These are phyloP conservation scores for Chrosomus eos DNA, from an alignment of 2,797 vertebrate genomes.

Conservation along the genomic window DNA sequence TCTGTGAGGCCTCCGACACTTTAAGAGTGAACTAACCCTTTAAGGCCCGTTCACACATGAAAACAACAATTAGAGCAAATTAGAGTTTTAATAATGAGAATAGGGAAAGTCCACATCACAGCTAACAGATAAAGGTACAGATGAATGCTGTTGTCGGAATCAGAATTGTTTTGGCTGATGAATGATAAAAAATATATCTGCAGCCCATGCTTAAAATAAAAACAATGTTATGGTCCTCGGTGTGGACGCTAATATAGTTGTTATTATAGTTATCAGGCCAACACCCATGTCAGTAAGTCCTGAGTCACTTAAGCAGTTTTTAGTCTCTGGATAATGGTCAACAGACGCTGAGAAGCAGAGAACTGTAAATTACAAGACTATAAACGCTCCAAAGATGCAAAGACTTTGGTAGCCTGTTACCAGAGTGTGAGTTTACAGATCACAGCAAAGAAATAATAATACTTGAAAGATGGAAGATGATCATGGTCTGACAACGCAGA, in stretches of 20 bases:
- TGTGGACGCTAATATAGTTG: neutral
- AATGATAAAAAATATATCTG: neutral
- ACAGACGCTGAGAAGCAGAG: neutral
- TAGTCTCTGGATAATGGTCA: neutral
- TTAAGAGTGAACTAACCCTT: too few relatives aligned
- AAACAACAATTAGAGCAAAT: too few relatives aligned
- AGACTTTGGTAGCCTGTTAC: constrained; percentile 29
- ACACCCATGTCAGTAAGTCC: neutral
- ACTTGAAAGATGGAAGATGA: constrained; percentile 6
- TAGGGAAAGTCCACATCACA: neutral
- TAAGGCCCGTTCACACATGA: too few relatives aligned
- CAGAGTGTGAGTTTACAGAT: constrained; percentile 32
- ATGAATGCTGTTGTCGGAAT: neutral
- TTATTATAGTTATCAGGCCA: neutral
- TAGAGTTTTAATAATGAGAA: neutral
- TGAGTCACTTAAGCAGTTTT: neutral
- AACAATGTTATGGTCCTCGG: neutral
- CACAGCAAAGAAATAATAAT: constrained; percentile 47
- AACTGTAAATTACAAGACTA: neutral
- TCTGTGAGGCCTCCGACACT: too few relatives aligned
- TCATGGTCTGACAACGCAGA: neutral
- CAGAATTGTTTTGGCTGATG: neutral
- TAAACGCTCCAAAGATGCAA: constrained; percentile 12
- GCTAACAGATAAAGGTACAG: neutral
- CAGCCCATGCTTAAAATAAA: neutral